These are phyloP conservation scores for Bactericera cockerelli DNA, from an alignment of 1,140 invertebrate genomes.

Conservation along the genomic window DNA sequence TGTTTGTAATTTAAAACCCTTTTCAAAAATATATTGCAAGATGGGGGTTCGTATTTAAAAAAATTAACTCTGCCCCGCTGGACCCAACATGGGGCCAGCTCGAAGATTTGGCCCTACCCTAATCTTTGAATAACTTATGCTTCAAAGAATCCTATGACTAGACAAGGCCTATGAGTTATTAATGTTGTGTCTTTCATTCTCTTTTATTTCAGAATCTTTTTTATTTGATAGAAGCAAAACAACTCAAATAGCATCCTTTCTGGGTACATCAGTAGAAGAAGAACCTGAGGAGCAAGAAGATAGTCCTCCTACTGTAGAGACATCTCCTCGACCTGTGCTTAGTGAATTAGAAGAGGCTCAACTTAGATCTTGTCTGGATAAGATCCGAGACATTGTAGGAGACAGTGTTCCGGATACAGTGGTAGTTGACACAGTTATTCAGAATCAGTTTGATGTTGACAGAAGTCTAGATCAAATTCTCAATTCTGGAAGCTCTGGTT, in stretches of 20 bases:
- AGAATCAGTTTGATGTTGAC: conserved; percentile 49
- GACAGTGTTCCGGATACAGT: conserved; percentile 52
- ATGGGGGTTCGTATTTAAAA: no score
- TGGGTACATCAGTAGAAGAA: conserved; percentile 47
- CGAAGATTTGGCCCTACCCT: no score
- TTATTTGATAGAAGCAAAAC: conserved; percentile 60
- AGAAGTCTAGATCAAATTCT: conserved; percentile 6
- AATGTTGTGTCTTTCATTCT: no score
- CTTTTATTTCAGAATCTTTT: conserved; percentile 41
- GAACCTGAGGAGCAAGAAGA: conserved; percentile 26
- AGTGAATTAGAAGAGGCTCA: conserved; percentile 50
- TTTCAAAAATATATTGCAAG: no score
- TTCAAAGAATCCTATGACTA: no score
- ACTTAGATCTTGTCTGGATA: conserved; percentile 67
- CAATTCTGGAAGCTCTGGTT: conserved; percentile 2
- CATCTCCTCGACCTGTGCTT: conserved; percentile 23
- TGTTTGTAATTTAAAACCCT: no score
- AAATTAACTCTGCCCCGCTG: no score
- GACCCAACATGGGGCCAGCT: no score
- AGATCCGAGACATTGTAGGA: conserved; percentile 62
- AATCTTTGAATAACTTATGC: no score
- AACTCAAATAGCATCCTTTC: conserved; percentile 52
- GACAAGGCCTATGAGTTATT: no score
- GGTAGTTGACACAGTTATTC: conserved; percentile 45
- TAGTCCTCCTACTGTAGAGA: conserved; percentile 17